These are phyloP conservation scores for Acronicta alni DNA, from an alignment of 2,888 invertebrate genomes.

Conservation along the genomic window DNA sequence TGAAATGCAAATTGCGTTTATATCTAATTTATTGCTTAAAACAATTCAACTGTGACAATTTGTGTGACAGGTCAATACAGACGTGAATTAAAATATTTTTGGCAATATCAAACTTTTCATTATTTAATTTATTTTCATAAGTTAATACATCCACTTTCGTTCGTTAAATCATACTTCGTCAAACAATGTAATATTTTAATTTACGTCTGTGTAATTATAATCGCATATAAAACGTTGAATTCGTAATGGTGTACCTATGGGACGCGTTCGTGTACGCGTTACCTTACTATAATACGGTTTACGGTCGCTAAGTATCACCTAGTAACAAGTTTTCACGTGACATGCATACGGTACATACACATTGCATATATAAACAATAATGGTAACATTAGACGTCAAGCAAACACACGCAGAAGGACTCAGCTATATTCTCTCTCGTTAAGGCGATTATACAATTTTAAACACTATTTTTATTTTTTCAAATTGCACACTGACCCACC, in stretches of 20 bases:
- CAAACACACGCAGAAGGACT: conserved; percentile 84
- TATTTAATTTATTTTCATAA: conserved; percentile 43
- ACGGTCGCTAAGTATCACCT: conserved; percentile 57
- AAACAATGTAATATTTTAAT: conserved; percentile 47
- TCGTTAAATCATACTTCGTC: conserved; percentile 25
- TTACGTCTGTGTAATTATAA: conserved; percentile 38
- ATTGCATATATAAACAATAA: conserved; percentile 68
- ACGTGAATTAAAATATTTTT: conserved; percentile 50
- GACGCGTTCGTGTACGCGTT: conserved; percentile 21
- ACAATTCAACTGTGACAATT: conserved; percentile 42
- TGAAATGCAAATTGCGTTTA: conserved; percentile 32
- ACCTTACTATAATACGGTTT: conserved; percentile 27
- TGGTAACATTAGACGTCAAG: conserved; percentile 75
- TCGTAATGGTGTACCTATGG: conserved; percentile 7
- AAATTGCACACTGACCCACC: conserved; percentile 88
- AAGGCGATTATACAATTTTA: conserved; percentile 88
- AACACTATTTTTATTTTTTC: conserved; percentile 79
- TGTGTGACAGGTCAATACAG: conserved; percentile 33
- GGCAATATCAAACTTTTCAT: conserved; percentile 11
- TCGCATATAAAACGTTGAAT: conserved; percentile 29
- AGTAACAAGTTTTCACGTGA: conserved; percentile 65
- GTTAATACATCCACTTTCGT: conserved; percentile 32
- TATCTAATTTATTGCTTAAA: conserved; percentile 35
- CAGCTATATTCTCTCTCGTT: conserved; percentile 88
- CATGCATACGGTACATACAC: conserved; percentile 68